Conservation (phyloP, 2,888 invertebrate genomes). For the Brassicogethes aeneus region DNA sequence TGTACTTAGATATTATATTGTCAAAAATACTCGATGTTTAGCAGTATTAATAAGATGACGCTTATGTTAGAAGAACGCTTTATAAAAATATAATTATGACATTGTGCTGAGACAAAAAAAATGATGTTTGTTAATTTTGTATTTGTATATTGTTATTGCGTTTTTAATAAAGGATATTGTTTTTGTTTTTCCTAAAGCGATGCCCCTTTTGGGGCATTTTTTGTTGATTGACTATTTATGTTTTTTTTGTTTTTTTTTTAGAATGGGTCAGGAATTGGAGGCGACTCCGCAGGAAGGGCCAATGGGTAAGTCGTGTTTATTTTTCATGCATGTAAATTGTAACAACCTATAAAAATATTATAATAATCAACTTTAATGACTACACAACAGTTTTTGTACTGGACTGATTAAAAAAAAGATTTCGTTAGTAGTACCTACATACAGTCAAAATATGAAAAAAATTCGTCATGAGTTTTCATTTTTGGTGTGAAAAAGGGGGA, state of each 20-base stretch:
- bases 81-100: slow-evolving; percentile 14
- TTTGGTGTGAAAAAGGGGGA: no score
- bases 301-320: slow-evolving; percentile 61
- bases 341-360: no score
- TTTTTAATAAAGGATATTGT: slow-evolving; percentile 19
- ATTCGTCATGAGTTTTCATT: no score
- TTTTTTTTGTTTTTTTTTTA: slow-evolving; percentile 57
- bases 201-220: slow-evolving; percentile 34
- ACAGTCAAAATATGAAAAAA: no score
- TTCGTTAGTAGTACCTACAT: no score
- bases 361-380: no score
- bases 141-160: slow-evolving; percentile 15
- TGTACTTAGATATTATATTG: slow-evolving; percentile 10
- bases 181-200: slow-evolving; percentile 20
- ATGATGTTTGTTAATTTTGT: slow-evolving; percentile 12
- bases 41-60: slow-evolving; percentile 15
- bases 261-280: slow-evolving; percentile 76
- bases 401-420: no score
- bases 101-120: slow-evolving; percentile 24
- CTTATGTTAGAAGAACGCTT: slow-evolving; percentile 12
- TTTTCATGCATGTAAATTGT: no score
- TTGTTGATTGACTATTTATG: slow-evolving; percentile 46
- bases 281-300: slow-evolving; percentile 67
- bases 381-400: no score
- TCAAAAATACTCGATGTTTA: slow-evolving; percentile 13